Evolutionary conservation across 1,140 invertebrate genomes (phyloP).

Genomic region (Ceratina calcarata): DNA sequence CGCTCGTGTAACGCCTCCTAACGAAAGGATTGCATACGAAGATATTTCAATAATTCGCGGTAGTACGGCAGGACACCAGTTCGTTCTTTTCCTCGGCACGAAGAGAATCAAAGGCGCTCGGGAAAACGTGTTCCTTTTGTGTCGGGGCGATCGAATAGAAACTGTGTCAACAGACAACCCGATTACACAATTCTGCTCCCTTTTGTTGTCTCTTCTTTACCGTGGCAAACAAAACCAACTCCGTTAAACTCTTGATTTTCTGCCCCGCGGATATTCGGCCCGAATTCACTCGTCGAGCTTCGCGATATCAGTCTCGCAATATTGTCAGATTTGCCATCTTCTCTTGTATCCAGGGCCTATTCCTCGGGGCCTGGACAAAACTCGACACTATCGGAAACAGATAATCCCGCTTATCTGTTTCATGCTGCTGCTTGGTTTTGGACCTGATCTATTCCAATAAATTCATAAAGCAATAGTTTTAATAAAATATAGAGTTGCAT

Average conservation of each 20-base stretch:
- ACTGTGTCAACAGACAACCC: slow-evolving; percentile 12
- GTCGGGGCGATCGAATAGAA: not conserved
- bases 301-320: too few relatives aligned
- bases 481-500: too few relatives aligned
- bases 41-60: slow-evolving; percentile 60
- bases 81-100: not conserved
- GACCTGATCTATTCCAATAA: too few relatives aligned
- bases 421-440: not conserved
- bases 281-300: not conserved
- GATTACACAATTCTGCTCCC: slow-evolving; percentile 13
- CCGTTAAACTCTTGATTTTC: not conserved
- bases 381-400: not conserved
- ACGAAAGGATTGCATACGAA: slow-evolving; percentile 53
- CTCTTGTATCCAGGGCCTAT: too few relatives aligned
- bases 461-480: too few relatives aligned
- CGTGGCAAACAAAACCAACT: not conserved
- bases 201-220: not conserved
- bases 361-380: too few relatives aligned
- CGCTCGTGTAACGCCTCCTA: slow-evolving; percentile 23
- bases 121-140: not conserved
- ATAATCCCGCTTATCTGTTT: not conserved
- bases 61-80: slow-evolving; percentile 33
- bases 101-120: not conserved
- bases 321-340: too few relatives aligned
- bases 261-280: not conserved